These are phyloP conservation scores for Epistrophe grossulariae DNA, from an alignment of 2,888 invertebrate genomes.

Conservation along the genomic window DNA sequence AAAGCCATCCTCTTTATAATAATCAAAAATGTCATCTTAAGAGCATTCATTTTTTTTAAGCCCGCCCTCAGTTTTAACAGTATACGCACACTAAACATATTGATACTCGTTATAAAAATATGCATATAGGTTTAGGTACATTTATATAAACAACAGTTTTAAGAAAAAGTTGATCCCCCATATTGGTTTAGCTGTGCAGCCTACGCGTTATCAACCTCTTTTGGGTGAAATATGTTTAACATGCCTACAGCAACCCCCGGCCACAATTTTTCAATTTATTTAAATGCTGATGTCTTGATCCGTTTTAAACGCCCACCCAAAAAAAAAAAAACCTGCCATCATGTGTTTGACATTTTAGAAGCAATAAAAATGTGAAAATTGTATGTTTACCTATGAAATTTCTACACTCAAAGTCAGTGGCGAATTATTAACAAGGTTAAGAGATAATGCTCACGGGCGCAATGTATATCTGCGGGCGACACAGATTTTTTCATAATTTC, in stretches of 20 bases:
- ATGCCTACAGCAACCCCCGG: slow-evolving; percentile 31
- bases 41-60: slow-evolving; percentile 35
- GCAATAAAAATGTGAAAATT: slow-evolving; percentile 26
- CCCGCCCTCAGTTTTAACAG: slow-evolving; percentile 33
- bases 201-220: slow-evolving; percentile 44
- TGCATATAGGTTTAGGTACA: background rate
- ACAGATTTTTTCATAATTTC: no score
- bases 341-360: slow-evolving; percentile 53
- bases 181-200: slow-evolving; percentile 25
- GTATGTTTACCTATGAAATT: slow-evolving; percentile 13
- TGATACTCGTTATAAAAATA: background rate
- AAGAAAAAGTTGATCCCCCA: slow-evolving; percentile 38
- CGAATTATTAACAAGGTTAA: background rate
- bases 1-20: slow-evolving; percentile 25
- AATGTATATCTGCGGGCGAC: no score
- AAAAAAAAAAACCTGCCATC: slow-evolving; percentile 20
- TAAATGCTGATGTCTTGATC: slow-evolving; percentile 18
- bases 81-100: background rate
- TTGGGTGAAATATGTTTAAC: slow-evolving; percentile 62
- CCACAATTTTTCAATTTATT: slow-evolving; percentile 22
- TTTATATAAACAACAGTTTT: slow-evolving; percentile 32
- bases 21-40: slow-evolving; percentile 1
- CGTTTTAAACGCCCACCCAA: slow-evolving; percentile 46
- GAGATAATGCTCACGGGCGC: background rate
- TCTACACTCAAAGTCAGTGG: background rate